Evolutionary conservation across 2,888 invertebrate species (phyloP), one percentile per base, ranked within the genome.

Genomic region (Xestia sexstrigata): DNA sequence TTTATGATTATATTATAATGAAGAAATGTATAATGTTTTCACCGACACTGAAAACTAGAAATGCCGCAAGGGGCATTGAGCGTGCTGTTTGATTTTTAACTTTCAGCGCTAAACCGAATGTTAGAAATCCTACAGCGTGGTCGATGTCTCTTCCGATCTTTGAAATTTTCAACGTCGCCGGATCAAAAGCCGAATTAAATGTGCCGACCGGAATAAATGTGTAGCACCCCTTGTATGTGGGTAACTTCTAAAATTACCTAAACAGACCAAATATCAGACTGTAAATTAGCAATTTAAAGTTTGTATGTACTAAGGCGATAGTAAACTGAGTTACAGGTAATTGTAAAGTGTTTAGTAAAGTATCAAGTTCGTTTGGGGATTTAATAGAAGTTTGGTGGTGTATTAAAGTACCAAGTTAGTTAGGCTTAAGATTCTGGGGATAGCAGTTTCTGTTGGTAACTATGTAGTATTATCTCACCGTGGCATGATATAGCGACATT

Each of bases 271-370:
- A 76, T 71, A 73, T 71, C 55, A 58, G 52, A 72, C 79, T 72
- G 67, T 81, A 79, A 74, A 79, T 69, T 55, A 60, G 55, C 67
- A 81, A 86, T 85, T 78, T 85, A 83, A 87, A 87, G 78, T 87
- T 80, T 49, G 65, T 62, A 67, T 69, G 55, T 82, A 68, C 60
- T 70, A 60, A 71, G 30, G 13, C 30, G 3, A 20, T 35, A 35
- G 58, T 71, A 63, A 83, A 72, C 71, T 74, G 62, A 30, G 23
- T 67, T 62, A 63, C 68, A 66, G 58, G 78, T 86, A 78, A 62
- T 73, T 52, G 65, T 70, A 11, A 63, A 63, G 26, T 49, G 47
- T 65, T 82, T 39, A 66, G 47, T 67, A 11, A 71, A 75, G 66
- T 79, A 79, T 66, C 49, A 75, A 74, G 74, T 84, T 84, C 8